These are phyloP conservation scores for Intellagama lesueurii DNA, from an alignment of 2,797 vertebrate genomes.

Conservation along the genomic window DNA sequence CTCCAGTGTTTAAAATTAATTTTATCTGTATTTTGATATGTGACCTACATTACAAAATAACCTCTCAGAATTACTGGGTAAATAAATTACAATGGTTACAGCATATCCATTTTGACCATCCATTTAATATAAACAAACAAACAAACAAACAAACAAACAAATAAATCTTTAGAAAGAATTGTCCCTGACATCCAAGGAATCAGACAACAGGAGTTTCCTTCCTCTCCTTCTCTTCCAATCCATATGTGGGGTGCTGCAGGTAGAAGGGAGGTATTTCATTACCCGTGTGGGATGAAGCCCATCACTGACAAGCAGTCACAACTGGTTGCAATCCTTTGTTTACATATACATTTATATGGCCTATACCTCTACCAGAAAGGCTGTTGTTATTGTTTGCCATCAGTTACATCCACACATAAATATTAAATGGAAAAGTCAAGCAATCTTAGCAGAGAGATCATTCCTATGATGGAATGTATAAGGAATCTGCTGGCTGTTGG, in stretches of 20 bases:
- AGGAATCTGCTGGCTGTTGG: constrained; percentile 75
- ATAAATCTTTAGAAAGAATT: background rate
- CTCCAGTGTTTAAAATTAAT: background rate
- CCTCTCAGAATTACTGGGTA: constrained; percentile 38
- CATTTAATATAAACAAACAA: constrained; percentile 26
- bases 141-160: constrained; percentile 1
- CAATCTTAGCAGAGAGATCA: constrained; percentile 44
- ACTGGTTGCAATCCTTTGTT: background rate
- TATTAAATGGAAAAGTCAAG: constrained; percentile 50
- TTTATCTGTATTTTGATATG: background rate
- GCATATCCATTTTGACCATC: constrained; percentile 25
- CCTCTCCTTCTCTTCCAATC: too few relatives aligned
- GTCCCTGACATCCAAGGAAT: background rate
- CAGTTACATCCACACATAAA: constrained; percentile 38
- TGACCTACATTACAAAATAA: background rate
- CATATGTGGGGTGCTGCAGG: too few relatives aligned
- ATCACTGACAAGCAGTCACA: background rate
- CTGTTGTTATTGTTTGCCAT: constrained; percentile 11
- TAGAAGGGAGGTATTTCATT: too few relatives aligned
- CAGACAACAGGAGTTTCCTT: too few relatives aligned
- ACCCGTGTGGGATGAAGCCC: too few relatives aligned
- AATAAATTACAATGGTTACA: constrained; percentile 15
- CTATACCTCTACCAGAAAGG: background rate
- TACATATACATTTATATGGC: constrained; percentile 1
- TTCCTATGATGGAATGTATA: constrained; percentile 54